Evolutionary conservation across 2,797 vertebrate species (phyloP).

Genomic region (Mus caroli): DNA sequence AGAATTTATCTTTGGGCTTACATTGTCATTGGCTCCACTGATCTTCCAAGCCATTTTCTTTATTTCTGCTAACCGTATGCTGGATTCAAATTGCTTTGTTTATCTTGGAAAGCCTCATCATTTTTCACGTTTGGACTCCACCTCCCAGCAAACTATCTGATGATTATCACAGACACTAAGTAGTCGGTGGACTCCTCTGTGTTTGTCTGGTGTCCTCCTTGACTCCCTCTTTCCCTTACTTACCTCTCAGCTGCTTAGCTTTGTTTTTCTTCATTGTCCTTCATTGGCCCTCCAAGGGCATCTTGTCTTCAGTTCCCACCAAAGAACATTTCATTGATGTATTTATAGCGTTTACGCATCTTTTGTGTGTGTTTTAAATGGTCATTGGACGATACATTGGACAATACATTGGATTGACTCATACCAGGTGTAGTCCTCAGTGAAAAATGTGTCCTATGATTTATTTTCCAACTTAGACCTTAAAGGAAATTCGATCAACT

Average conservation of each 20-base stretch:
- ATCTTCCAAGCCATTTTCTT: conserved; percentile 28
- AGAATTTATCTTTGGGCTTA: conserved; percentile 36
- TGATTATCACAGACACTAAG: not conserved
- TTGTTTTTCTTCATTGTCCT: not conserved
- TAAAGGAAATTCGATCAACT: conserved; percentile 27
- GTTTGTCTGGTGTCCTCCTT: not conserved
- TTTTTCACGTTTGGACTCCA: not conserved
- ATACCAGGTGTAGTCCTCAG: not conserved
- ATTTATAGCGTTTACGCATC: not conserved
- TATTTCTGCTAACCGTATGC: conserved; percentile 3
- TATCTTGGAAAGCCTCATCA: not conserved
- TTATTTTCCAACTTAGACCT: conserved; percentile 33
- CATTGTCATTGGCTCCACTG: not conserved
- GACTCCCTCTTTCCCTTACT: not conserved
- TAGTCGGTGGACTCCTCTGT: not conserved
- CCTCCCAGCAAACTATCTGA: not conserved
- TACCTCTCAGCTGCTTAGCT: not conserved
- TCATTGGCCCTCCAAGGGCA: not conserved
- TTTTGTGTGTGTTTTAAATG: conserved; percentile 39
- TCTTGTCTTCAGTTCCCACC: not conserved
- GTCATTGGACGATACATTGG: not conserved
- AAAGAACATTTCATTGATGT: not conserved
- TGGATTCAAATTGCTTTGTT: not conserved
- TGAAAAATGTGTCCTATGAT: conserved; percentile 36
- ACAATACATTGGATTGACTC: not conserved